Evolutionary conservation across 2,797 vertebrate species (phyloP), one percentile per base, ranked within the genome.

Genomic region (Phataginus tetradactyla): DNA sequence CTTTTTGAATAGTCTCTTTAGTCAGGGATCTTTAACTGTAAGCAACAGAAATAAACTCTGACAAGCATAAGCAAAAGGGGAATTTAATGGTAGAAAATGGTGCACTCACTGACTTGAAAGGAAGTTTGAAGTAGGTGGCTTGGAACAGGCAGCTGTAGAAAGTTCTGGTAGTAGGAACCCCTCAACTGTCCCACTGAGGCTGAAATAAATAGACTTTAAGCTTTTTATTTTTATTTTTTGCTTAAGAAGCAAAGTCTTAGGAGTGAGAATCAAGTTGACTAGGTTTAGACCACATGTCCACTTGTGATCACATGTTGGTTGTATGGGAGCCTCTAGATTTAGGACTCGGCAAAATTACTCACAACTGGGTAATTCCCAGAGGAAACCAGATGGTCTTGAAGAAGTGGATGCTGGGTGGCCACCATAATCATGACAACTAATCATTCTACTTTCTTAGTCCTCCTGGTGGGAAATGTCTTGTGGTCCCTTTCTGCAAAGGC

Each of bases 181-280:
- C 32, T 71, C 5, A 25, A n/a, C 13, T 53, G 3, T 63, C 34
- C 75, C 14, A 51, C 42, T 8, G 39, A 39, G 34, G 7, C 55
- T 79, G 34, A 63, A 96, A 72, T 55, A 95, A 85, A 79, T 15
- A 15, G 29, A 25, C 57, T 75, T 81, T n/a, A 59, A 14, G 29
- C 18, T 59, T 86, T 89, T 78, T 23, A 6, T 66, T 59, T 39
- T 66, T 63, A 29, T 6, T n/a, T 71, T 25, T 59, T 77, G 37
- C 25, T 85, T 79, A 91, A 91, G 83, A 91, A 64, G 23, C 12
- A 29, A 85, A 85, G 11, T 78, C 64, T 91, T 96, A 59, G 59
- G 37, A 95, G 71, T 18, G 51, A 81, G 72, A 80, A 75, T 51
- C 10, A 39, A 51, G 5, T 2, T 29, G 14, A 80, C 8, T 68